Evolutionary conservation across 1,140 invertebrate species (phyloP), one percentile per base, ranked within the genome.

Genomic region (Octopus bimaculoides): DNA sequence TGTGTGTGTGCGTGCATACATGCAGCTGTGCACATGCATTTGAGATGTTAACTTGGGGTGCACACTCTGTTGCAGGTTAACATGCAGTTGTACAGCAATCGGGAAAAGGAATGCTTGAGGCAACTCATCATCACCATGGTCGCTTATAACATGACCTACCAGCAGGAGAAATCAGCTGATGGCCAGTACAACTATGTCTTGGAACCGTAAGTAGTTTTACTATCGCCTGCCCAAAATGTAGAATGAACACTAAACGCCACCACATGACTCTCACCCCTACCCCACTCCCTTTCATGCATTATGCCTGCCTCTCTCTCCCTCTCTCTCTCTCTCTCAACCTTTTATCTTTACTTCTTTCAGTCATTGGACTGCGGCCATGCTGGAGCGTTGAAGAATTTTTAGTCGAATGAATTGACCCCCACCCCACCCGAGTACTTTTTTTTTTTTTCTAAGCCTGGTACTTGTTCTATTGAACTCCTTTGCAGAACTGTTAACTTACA

Each of bases 81-180:
- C 82, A 90, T 92, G 14, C 93, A 96, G 91, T 88, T 97, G 75
- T 96, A 95, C 88, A 94, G 93, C 66, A 87, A 92, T 71, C 90
- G 91, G 83, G 97, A 98, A 89, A 95, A 94, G 82, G 90, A 91
- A 26, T 92, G 94, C 73, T 87, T 98, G 14, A 86, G 89, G 1
- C 90, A 93, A 52, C 92, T 96, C n/a, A 93, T 98, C 2, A 91
- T 93, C 79, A 92, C 95, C 0, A 96, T 98, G 95, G 93, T 97
- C 56, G 94, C 96, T 86, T 96, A 97, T 88, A 96, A 96, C 81
- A 90, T 99, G 77, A 94, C 93, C 41, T 97, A 96, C 89, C 91
- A 93, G 2, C 97, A 98, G 90, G 93, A 95, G 79, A 93, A 94
- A 75, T 92, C 91, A 6, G 66, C 78, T 14, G 95, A 97, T 82